Evolutionary conservation across 2,888 invertebrate genomes (phyloP).

Genomic region (Copidosoma aretas): DNA sequence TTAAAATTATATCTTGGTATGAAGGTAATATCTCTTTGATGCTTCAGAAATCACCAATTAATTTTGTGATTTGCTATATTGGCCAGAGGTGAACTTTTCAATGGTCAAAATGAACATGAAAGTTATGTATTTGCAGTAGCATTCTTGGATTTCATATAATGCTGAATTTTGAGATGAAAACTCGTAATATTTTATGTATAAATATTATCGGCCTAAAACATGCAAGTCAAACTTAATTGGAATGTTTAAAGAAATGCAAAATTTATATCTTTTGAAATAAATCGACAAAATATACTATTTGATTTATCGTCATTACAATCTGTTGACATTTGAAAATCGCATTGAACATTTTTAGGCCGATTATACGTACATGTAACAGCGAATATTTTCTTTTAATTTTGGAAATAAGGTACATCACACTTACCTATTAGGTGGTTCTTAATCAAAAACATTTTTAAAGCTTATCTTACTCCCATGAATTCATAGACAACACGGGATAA

Average conservation of each 20-base stretch:
- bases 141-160: too few species aligned
- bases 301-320: too few species aligned
- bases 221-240: not conserved
- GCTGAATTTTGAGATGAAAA: too few species aligned
- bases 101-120: too few species aligned
- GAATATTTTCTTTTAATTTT: not conserved
- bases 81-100: too few species aligned
- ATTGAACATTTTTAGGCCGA: conserved; percentile 9
- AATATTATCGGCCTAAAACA: not conserved
- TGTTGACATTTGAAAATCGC: too few species aligned
- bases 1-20: not conserved
- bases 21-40: not conserved
- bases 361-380: conserved; percentile 8
- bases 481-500: conserved; percentile 53
- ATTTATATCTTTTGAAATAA: too few species aligned
- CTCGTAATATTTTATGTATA: not conserved
- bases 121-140: too few species aligned
- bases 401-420: not conserved
- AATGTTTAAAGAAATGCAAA: conserved; percentile 4
- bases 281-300: too few species aligned
- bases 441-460: not conserved
- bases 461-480: conserved; percentile 2
- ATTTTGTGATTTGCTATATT: too few species aligned
- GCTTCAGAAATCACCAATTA: too few species aligned
- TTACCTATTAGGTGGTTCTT: not conserved